Evolutionary conservation across 2,113 vertebrate species (phyloP).

Genomic region (Dendropsophus ebraccatus): DNA sequence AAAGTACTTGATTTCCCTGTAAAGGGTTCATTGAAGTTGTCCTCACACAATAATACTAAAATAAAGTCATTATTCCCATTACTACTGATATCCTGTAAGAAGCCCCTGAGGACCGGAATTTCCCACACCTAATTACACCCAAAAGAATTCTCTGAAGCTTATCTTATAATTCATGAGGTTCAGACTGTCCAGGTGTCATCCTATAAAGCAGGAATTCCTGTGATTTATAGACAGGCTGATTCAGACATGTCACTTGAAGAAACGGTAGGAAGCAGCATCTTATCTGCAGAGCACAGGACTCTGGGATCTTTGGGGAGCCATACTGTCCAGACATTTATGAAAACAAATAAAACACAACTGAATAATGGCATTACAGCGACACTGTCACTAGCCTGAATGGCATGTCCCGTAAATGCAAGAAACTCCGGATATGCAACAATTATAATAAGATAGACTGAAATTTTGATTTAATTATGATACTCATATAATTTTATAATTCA

Average conservation of each 20-base stretch:
- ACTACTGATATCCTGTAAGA: slow-evolving; percentile 15
- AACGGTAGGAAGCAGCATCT: slow-evolving; percentile 5
- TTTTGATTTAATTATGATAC: too few relatives aligned
- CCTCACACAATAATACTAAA: background rate
- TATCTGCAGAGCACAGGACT: background rate
- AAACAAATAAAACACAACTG: slow-evolving; percentile 11
- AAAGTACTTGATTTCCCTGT: background rate
- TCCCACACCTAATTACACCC: slow-evolving; percentile 40
- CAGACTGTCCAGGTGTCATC: slow-evolving; percentile 33
- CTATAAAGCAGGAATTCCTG: background rate
- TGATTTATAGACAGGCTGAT: slow-evolving; percentile 42
- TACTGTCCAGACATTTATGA: slow-evolving; percentile 9
- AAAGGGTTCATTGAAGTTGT: background rate
- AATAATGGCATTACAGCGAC: background rate
- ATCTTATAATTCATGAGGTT: slow-evolving; percentile 37
- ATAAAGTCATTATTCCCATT: slow-evolving; percentile 22
- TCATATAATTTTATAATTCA: too few relatives aligned
- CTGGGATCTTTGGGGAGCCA: background rate
- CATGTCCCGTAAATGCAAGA: background rate
- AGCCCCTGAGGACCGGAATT: slow-evolving; percentile 27
- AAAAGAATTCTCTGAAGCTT: background rate
- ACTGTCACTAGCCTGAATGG: background rate
- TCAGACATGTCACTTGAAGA: slow-evolving; percentile 18
- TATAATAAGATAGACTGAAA: background rate
- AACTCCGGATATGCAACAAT: background rate